Base-by-base conservation (phyloP, 2,888 invertebrate genomes). In the Pegoplata infirma region DNA sequence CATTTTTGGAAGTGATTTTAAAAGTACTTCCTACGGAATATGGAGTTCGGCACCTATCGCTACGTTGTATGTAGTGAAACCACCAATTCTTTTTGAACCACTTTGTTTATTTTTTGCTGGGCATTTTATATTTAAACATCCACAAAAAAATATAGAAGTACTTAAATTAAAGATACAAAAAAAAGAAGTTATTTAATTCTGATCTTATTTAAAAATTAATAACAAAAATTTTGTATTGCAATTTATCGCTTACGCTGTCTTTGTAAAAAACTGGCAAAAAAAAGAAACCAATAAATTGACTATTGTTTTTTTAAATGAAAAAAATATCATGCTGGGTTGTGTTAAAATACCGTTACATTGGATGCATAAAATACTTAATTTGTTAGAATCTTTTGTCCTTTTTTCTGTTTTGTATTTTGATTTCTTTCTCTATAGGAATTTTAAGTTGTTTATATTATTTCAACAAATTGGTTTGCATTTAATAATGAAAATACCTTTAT, bases 401-500 rank as follows among this genome's bases (percentile, higher is more conserved):
- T 72, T 61, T 36, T 28, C n/a, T n/a, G n/a, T 51, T 36, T 53
- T 32, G 10, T 53, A 49, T 55, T 32, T 63, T 55, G 21, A 21
- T 58, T 47, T 46, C 46, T 56, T 36, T 8, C 19, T 7, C 7
- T 51, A 14, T 6, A 28, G 8, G 12, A n/a, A 12, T 40, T n/a
- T 21, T 23, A 59, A 44, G 47, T 28, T 10, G 49, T 51, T 63
- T 63, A 73, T 73, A 51, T n/a, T n/a, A n/a, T n/a, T n/a, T 44
- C 64, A 58, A 67, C 51, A 77, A 77, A 73, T 73, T 77, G 58
- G 67, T 46, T 68, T 46, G 23, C 51, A 36, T 73, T 68, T 68
- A 68, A 58, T 77, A 73, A 67, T 49, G 61, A 8, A 71, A 66
- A 66, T 66, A 76, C 59, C 76, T 76, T 66, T 72, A 61, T 47